phyloP scores from a whole-genome alignment of 2,113 vertebrate species.

The Poecilia latipinna region DNA sequence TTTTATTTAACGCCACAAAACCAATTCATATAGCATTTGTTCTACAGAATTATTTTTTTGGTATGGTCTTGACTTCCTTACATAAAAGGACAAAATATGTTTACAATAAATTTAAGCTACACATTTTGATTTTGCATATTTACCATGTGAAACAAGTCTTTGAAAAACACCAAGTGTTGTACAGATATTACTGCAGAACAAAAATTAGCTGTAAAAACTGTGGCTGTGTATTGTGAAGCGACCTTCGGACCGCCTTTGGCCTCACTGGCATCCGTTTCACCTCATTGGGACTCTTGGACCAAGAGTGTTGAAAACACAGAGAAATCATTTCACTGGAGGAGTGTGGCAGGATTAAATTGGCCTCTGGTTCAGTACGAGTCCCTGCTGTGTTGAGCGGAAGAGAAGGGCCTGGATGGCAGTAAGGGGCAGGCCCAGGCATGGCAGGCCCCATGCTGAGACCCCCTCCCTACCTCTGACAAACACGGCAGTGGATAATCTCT shows the following conservation, averaged over 20 bases:
- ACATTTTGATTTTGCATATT: no score
- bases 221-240: conserved; percentile 33
- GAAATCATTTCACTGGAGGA: conserved; percentile 71
- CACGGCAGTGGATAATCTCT: conserved; percentile 79
- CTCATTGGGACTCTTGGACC: conserved; percentile 77
- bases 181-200: neutral
- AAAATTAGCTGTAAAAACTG: no score
- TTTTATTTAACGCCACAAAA: neutral
- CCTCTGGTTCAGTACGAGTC: conserved; percentile 74
- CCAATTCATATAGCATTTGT: no score
- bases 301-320: conserved; percentile 67
- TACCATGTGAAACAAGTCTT: no score
- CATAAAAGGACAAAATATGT: neutral
- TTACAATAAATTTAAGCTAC: neutral
- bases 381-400: conserved; percentile 80
- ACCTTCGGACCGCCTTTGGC: conserved; percentile 52
- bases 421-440: conserved; percentile 81
- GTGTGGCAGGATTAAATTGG: conserved; percentile 72
- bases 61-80: no score
- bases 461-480: conserved; percentile 81
- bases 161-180: neutral
- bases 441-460: conserved; percentile 75
- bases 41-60: no score
- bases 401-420: conserved; percentile 76
- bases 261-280: conserved; percentile 78